These are phyloP conservation scores for Chamaea fasciata DNA, from an alignment of 2,113 vertebrate genomes.

Conservation along the genomic window DNA sequence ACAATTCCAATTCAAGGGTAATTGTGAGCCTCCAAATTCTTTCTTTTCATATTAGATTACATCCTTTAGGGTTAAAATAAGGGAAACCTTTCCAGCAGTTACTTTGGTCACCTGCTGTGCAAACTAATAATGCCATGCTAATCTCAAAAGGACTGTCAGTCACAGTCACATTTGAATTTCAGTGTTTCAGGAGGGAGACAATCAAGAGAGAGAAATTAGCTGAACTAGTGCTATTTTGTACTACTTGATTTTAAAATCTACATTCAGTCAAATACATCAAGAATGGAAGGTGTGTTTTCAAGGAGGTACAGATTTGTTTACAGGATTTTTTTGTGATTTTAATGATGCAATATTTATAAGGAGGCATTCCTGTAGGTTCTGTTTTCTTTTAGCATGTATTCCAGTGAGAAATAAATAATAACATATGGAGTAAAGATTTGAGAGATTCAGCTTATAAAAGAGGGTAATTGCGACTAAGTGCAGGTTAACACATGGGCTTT, in stretches of 20 bases:
- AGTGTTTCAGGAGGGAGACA: background rate
- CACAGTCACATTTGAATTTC: background rate
- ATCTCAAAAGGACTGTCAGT: background rate
- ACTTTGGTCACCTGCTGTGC: conserved; percentile 14
- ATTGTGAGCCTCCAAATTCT: background rate
- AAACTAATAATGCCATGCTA: background rate
- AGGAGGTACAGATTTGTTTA: background rate
- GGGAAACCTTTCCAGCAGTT: background rate
- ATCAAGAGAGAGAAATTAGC: background rate
- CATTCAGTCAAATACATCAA: background rate
- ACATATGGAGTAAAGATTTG: background rate
- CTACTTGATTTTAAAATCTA: background rate
- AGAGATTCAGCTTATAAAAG: background rate
- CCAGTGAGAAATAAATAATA: background rate
- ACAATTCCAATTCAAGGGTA: background rate
- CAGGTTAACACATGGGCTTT: background rate
- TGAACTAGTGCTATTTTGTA: background rate
- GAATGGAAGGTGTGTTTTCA: background rate
- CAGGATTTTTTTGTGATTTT: background rate
- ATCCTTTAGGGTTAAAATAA: background rate
- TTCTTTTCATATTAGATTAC: background rate
- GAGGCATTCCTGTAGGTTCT: background rate
- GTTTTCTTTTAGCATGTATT: background rate
- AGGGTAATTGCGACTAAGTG: background rate
- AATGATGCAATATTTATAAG: background rate